Base-by-base conservation (phyloP, 1,140 invertebrate genomes). In the Aphelinus certus region DNA sequence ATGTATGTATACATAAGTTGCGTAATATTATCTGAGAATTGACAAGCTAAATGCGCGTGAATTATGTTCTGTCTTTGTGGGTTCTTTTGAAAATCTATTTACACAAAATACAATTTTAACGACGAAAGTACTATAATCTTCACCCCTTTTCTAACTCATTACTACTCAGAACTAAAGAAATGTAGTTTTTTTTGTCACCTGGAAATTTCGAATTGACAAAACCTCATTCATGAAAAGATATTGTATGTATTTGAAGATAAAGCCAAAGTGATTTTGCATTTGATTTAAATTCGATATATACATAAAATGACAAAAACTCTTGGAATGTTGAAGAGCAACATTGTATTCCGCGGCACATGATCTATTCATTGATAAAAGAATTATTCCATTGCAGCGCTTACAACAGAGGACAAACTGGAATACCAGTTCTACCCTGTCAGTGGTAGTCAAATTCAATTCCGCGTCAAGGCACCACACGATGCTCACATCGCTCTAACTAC, bases 391-490 rank as follows among this genome's bases (percentile, higher is more conserved):
- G 3, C 86, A 94, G 93, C 93, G 88, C 86, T 94, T 53, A 83
- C 90, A 57, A 96, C 94, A 47, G 92, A 92, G 80, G 94, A 95
- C 81, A 93, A 93, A 82, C 91, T 95, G 80, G 91, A 94, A 82
- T 96, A 96, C 87, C 89, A 91, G 51, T 96, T 95, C 88, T 92
- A 92, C 78, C 94, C 93, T 1, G 89, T 92, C 42, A 87, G 88
- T 3, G 89, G 89, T 74, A 91, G 91, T 9, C 90, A 91, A 1
- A 86, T 95, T 1, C 92, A 92, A 77, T 95, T 96, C 81, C 92
- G 93, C 79, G 90, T 96, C 3, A 91, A 92, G 71, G 90, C 94
- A 1, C 72, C 92, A 0, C 93, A 95, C 80, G 94, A 96, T 89
- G 95, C 94, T 10, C 95, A 96, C 79, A 80, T 96, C 76, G 94